Evolutionary conservation across 2,113 vertebrate genomes (phyloP), one percentile per base, ranked within the genome.

Genomic region (Nibea coibor): DNA sequence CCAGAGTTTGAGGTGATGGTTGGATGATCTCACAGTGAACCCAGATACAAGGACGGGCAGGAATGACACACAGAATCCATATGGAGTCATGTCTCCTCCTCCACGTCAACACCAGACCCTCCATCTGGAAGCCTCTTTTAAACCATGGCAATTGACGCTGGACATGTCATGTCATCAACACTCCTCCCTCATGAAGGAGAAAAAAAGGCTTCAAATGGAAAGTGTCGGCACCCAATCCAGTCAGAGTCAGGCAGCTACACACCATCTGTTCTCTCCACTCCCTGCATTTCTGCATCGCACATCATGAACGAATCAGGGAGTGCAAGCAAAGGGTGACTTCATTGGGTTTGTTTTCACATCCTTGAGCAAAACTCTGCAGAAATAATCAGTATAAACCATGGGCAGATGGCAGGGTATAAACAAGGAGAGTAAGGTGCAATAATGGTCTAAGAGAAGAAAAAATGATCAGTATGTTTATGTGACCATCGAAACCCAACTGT

Each of bases 31-130:
- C 82, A 84, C 51, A 65, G 69, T 72, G 75, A 88, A 48, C 69
- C 20, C 64, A 63, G 26, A 47, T 3, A 76, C 74, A 72, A 67
- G 70, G 61, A 74, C 59, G 26, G 45, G 56, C 62, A 78, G 47
- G 82, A 80, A 53, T 88, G 82, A 92, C 86, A 85, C 86, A 87
- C 66, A 79, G 43, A 71, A 80, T 89, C 80, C 74, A 89, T 61
- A 82, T 63, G 65, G 72, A 83, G 81, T 86, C 88, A 82, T 59
- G 80, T 89, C 87, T 92, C 59, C 78, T 84, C 61, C 78, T 84
- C 61, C 65, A 86, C 43, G 78, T 91, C 84, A 83, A 54, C 35
- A 58, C 83, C 87, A 89, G 87, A 84, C 75, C 77, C 10, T 85
- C 87, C 82, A 85, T 89, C 84, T 91, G 83, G 53, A 86, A 72